Percentiles rank a stretch among this genome's conserved stretches.
These are phyloP conservation scores for Hermodice carunculata DNA, from an alignment of 2,888 invertebrate species.

Conservation along the genomic window DNA sequence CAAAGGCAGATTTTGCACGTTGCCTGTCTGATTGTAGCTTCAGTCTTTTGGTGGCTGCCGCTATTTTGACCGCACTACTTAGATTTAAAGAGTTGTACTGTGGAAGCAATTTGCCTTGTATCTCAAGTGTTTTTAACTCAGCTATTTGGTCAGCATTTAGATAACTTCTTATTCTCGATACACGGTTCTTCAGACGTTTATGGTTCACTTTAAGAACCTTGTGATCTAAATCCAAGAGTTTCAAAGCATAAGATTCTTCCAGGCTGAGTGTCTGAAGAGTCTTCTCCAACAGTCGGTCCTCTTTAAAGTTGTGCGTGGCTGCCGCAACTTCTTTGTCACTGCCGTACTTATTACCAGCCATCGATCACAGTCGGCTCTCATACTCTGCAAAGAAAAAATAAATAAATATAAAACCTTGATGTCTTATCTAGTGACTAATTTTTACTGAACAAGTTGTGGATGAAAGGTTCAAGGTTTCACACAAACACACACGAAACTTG, in stretches of 20 bases:
- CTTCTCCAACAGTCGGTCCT: slow-evolving; percentile 58
- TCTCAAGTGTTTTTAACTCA: slow-evolving; percentile 50
- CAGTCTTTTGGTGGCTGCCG: slow-evolving; percentile 52
- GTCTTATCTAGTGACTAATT: too few relatives aligned
- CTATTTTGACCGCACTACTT: slow-evolving; percentile 54
- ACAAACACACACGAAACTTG: too few relatives aligned
- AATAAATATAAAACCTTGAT: too few relatives aligned
- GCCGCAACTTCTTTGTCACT: slow-evolving; percentile 52
- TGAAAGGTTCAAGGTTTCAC: too few relatives aligned
- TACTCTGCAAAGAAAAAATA: too few relatives aligned
- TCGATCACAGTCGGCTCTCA: too few relatives aligned
- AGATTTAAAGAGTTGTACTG: slow-evolving; percentile 41
- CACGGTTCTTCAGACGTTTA: slow-evolving; percentile 55
- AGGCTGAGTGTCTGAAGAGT: slow-evolving; percentile 50
- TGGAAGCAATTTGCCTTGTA: slow-evolving; percentile 49
- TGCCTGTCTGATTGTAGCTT: slow-evolving; percentile 37
- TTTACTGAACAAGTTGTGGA: too few relatives aligned
- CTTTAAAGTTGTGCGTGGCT: slow-evolving; percentile 57
- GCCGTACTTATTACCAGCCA: too few relatives aligned
- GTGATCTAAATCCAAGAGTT: slow-evolving; percentile 57
- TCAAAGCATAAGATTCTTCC: slow-evolving; percentile 54
- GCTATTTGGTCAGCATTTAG: slow-evolving; percentile 53
- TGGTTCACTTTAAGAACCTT: slow-evolving; percentile 56
- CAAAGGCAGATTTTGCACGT: neutral
- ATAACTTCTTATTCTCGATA: slow-evolving; percentile 54